Evolutionary conservation across 2,888 invertebrate species (phyloP).

Genomic region (Pammene aurita): DNA sequence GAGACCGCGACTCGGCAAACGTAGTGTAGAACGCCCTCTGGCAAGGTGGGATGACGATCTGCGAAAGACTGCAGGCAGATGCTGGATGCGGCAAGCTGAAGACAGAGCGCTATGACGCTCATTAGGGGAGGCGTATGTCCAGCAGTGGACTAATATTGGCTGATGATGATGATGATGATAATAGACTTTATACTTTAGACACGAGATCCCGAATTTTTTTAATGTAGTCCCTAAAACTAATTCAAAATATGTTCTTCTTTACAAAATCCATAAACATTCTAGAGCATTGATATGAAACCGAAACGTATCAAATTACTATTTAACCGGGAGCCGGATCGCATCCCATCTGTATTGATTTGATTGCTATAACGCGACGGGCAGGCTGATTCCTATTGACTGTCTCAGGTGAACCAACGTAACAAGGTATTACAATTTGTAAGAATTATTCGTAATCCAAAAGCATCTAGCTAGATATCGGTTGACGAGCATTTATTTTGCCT

Average conservation of each 20-base stretch:
- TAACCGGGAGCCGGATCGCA: slow-evolving; percentile 52
- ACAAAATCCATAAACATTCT: not conserved
- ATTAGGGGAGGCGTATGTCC: too few relatives aligned
- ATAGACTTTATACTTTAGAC: too few relatives aligned
- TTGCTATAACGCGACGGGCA: slow-evolving; percentile 49
- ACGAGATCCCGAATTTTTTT: not conserved
- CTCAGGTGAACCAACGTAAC: not conserved
- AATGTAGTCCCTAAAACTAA: not conserved
- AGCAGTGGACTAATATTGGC: too few relatives aligned
- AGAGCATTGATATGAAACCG: slow-evolving; percentile 23
- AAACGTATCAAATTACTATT: slow-evolving; percentile 50
- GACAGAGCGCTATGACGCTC: too few relatives aligned
- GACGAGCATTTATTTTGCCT: not conserved
- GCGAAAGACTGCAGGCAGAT: too few relatives aligned
- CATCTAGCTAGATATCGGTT: not conserved
- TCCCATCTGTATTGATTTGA: slow-evolving; percentile 62
- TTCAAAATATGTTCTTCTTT: not conserved
- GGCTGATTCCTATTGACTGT: slow-evolving; percentile 2
- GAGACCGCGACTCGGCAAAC: too few relatives aligned
- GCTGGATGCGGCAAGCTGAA: too few relatives aligned
- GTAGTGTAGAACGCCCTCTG: too few relatives aligned
- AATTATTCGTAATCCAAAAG: not conserved
- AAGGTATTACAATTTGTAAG: not conserved
- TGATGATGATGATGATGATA: too few relatives aligned
- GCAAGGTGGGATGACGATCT: too few relatives aligned